Base-by-base conservation (phyloP, 2,797 vertebrate species). In the Anisognathus igniventris region DNA sequence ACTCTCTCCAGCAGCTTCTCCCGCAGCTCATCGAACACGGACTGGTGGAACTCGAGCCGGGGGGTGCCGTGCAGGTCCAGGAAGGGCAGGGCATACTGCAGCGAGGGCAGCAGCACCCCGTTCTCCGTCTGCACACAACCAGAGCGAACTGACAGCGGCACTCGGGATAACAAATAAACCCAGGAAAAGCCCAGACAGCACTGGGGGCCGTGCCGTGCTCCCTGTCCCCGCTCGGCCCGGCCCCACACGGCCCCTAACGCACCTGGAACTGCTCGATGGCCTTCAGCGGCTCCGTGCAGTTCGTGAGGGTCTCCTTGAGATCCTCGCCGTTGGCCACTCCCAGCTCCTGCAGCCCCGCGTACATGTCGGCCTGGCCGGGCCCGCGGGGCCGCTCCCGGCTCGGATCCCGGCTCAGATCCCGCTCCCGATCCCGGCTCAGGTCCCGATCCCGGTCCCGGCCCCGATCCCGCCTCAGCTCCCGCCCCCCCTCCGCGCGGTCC, bases 251-350 rank as follows among this genome's bases (percentile, higher is more conserved):
- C 65, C 37, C 39, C 47, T 30, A 8, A 1, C 62, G 20, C 71
- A 99, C 99, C 99, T 99, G 99, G 91, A 99, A 99, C 97, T 99
- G 99, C 70, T 99, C 99, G 89, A 99, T 99, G 91, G 99, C 99
- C 97, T 99, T 99, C 62, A 99, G 98, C 27, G 99, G 99, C 88
- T 99, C 99, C 1, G 99, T 99, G 97, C 99, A 99, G 98, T 99
- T 99, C 71, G 99, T 99, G 14, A 99, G 98, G 79, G 99, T 99
- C 96, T 99, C 99, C 96, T 99, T 99, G 14, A 99, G 97, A 81
- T 99, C 99, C 89, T 99, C 99, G 30, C 99, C 99, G 79, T 99
- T 99, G 33, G 99, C 98, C 70, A 99, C 99, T 15, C 99, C 99
- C 88, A 99, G 98, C 96, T 99, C 99, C 65, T 99, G 98, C 95